Percentiles rank a stretch among this genome's conserved stretches.
Conservation (phyloP, 2,888 invertebrate species). For the Epirrita christyi region DNA sequence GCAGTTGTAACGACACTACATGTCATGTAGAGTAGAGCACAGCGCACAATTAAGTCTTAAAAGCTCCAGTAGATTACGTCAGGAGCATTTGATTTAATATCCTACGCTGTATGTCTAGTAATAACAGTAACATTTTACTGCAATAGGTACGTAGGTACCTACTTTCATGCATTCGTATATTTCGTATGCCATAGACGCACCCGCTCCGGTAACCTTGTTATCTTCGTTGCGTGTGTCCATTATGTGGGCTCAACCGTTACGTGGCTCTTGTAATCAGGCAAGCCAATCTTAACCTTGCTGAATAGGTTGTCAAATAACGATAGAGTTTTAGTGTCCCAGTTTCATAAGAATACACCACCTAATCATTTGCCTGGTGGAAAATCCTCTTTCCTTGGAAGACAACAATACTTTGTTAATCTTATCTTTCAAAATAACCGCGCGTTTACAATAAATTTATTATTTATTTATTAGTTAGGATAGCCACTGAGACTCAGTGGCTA, state of each 20-base stretch:
- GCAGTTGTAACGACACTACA: constrained; percentile 1
- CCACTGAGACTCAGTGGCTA: no score
- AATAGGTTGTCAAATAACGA: constrained; percentile 12
- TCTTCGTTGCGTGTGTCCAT: constrained; percentile 56
- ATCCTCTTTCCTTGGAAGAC: no score
- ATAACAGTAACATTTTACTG: constrained; percentile 31
- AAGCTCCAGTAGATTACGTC: constrained; percentile 16
- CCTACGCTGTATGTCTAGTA: constrained; percentile 25
- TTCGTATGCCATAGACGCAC: constrained; percentile 58
- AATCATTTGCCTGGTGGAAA: no score
- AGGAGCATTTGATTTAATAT: constrained; percentile 22
- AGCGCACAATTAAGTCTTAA: constrained; percentile 19
- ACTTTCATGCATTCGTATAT: constrained; percentile 39
- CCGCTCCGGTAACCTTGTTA: constrained; percentile 72
- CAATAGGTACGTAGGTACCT: constrained; percentile 10
- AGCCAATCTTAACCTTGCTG: constrained; percentile 39
- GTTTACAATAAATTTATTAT: no score
- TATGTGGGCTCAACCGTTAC: constrained; percentile 60
- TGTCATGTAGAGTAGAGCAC: constrained; percentile 3
- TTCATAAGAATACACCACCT: constrained; percentile 9
- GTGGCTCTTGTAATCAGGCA: constrained; percentile 57
- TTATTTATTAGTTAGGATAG: no score
- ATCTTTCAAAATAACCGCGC: no score
- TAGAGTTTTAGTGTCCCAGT: constrained; percentile 21
- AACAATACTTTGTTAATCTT: no score